Percentiles rank a stretch among this genome's conserved stretches.
These are phyloP conservation scores for Yponomeuta sedellus DNA, from an alignment of 2,888 invertebrate genomes.

Conservation along the genomic window DNA sequence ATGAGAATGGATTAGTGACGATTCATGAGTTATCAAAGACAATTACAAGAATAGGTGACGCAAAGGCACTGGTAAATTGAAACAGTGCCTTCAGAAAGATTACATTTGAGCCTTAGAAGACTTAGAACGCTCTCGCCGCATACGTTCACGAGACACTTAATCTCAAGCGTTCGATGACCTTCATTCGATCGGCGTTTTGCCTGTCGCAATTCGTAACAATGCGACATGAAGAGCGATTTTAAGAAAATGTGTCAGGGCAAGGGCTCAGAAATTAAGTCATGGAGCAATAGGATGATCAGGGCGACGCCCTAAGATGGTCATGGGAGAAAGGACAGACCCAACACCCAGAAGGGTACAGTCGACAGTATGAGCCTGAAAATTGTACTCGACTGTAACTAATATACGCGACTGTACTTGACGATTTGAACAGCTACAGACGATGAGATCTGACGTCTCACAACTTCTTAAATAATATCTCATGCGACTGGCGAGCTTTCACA, in stretches of 20 bases:
- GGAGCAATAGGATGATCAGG: background rate
- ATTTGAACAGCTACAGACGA: background rate
- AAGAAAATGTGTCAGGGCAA: background rate
- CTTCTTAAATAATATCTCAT: background rate
- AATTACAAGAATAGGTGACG: background rate
- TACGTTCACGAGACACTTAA: too few relatives aligned
- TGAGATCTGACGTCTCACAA: background rate
- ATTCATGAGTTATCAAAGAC: background rate
- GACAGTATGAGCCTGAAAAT: background rate
- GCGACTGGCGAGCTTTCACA: too few relatives aligned
- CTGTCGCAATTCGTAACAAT: background rate
- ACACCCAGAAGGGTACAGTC: background rate
- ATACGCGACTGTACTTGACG: background rate
- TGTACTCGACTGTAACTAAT: background rate
- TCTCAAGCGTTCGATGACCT: too few relatives aligned
- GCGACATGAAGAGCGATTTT: background rate
- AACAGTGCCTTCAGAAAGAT: slow-evolving; percentile 36
- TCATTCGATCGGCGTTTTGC: background rate
- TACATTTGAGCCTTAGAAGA: slow-evolving; percentile 15
- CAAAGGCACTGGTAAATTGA: slow-evolving; percentile 34
- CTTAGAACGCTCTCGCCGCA: background rate
- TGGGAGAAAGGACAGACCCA: background rate
- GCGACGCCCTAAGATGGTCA: background rate
- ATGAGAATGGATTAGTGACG: background rate
- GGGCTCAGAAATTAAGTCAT: background rate